Base-by-base conservation (phyloP, 2,797 vertebrate species). In the Spea hammondii region DNA sequence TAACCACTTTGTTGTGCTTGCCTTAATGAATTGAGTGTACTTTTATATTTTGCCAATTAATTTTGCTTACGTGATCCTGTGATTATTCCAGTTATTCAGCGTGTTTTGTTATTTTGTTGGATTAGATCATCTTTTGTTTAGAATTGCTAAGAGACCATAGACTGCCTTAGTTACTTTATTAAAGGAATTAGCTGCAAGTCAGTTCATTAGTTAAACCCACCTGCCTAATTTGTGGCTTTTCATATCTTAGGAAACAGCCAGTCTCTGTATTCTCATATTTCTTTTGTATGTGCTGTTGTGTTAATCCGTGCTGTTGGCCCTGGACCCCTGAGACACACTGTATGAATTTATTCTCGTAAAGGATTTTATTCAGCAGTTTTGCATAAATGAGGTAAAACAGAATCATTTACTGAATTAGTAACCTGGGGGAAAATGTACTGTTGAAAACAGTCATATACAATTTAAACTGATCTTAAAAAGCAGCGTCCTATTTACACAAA, bases 181-280 rank as follows among this genome's bases (percentile, higher is more conserved):
- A 68, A 49, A 68, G n/a, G 47, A 68, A n/a, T n/a, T 49, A 68
- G 12, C 46, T n/a, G 17, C 4, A 46, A 68, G 12, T n/a, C 17
- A n/a, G n/a, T 7, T n/a, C 65, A 68, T 68, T 71, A 32, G 12
- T 62, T 62, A 62, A 62, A 32, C 9, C 73, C 47, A 49, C 5
- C 46, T 6, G 45, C 46, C 65, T 50, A 46, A 14, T 76, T 9
- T 76, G 47, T 77, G 32, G 5, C 72, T 55, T 82, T 79, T 54
- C 17, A 80, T 59, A 68, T 68, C 46, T 64, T 68, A 48, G 65
- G 65, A 68, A 48, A 68, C 12, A 7, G 47, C 49, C 10, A 68
- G 6, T 47, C 46, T 49, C 13, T n/a, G 9, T 6, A 13, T 68
- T n/a, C 8, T 6, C n/a, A 68, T 68, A 68, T 48, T 68, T 49